phyloP scores from a whole-genome alignment of 2,113 vertebrate species.

The Erythrolamprus reginae region DNA sequence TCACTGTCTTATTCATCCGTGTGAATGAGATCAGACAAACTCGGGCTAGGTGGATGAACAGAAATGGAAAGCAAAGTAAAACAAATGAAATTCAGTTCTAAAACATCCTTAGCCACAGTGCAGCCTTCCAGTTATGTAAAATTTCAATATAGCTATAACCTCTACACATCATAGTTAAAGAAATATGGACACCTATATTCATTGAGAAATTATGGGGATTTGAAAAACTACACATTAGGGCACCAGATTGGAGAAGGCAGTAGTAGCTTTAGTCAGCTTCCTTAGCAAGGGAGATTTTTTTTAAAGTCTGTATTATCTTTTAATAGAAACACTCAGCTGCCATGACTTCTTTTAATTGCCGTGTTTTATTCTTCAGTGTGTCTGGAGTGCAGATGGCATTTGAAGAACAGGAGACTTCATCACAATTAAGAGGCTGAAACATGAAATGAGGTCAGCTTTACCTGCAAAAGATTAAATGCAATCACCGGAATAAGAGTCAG shows the following conservation, averaged over 20 bases:
- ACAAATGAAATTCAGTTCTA: neutral
- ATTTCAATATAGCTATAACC: neutral
- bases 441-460: conserved; percentile 17
- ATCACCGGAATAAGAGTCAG: conserved; percentile 6
- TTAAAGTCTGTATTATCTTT: neutral
- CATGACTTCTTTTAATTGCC: conserved; percentile 8
- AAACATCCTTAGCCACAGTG: neutral
- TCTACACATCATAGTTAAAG: neutral
- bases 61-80: neutral
- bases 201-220: neutral
- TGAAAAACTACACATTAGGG: neutral
- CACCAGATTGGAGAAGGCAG: neutral
- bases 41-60: neutral
- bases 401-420: conserved; percentile 6
- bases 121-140: neutral
- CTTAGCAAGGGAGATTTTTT: neutral
- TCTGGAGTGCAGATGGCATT: neutral
- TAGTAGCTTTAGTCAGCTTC: neutral
- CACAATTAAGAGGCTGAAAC: conserved; percentile 28
- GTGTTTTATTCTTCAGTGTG: conserved; percentile 15
- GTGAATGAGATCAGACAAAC: neutral
- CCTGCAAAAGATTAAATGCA: conserved; percentile 27
- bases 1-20: neutral
- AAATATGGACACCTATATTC: neutral
- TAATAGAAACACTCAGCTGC: neutral